Base-by-base conservation (phyloP, 2,113 vertebrate species). In the Tapirus terrestris region DNA sequence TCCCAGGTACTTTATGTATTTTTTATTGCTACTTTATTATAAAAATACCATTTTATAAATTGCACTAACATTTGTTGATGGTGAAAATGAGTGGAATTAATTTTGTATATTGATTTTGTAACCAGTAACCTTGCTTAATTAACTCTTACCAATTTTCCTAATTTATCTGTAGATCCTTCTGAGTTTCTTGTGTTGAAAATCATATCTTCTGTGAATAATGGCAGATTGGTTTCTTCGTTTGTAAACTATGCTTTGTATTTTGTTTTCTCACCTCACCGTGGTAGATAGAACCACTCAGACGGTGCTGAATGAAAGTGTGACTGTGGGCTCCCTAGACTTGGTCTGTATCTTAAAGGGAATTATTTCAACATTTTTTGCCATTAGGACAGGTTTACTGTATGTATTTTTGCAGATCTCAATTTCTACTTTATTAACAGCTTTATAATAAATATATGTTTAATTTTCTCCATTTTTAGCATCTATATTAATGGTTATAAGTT, bases 61-160 rank as follows among this genome's bases (percentile, higher is more conserved):
- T 80, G 17, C 14, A 43, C 75, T 88, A 61, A 17, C 86, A 5
- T 53, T 51, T 67, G 5, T 84, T 94, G 43, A 79, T 56, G 51
- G 2, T 60, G 2, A 77, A 68, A 86, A 83, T 83, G 31, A 92
- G 27, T 83, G 31, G 39, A 86, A 83, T 88, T 87, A 68, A 75
- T 83, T 87, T 92, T 89, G 29, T 83, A n/a, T 68, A 75, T 96
- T 97, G 73, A 84, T 94, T 96, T 88, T 85, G 4, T 81, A 91
- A 48, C 43, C 8, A 96, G 43, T 18, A 72, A 77, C 20, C 39
- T 96, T 90, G 51, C 51, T 92, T 82, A 91, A 80, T 81, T 68
- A 93, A 93, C 31, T 75, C 53, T 92, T 79, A 83, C 12, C 31
- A 67, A n/a, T 96, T 96, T 91, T 87, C 31, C 43, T 84, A n/a